A percentile compares a stretch with the other conserved stretches of the same genome.
Conservation (phyloP, 2,797 vertebrate species). For the Scleropages formosus region DNA sequence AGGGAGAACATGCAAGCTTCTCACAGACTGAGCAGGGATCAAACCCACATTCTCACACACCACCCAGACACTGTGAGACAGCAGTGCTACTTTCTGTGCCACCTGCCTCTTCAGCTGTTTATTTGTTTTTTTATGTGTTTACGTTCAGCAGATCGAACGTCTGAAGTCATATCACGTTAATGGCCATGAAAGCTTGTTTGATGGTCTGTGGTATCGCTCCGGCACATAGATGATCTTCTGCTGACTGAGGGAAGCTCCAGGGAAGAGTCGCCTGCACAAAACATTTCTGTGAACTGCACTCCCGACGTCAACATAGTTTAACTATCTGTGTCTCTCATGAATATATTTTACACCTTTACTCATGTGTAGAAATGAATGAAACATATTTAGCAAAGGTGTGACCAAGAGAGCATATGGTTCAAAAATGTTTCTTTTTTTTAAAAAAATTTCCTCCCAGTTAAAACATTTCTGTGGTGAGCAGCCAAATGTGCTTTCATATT, state of each 20-base stretch:
- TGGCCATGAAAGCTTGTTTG: too few species aligned
- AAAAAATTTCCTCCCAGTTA: constrained; percentile 38
- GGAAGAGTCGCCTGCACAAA: background rate
- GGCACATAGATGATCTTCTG: background rate
- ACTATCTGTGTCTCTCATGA: constrained; percentile 30
- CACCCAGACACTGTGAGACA: too few species aligned
- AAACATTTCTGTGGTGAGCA: constrained; percentile 20
- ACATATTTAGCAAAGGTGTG: constrained; percentile 50
- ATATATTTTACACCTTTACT: constrained; percentile 37
- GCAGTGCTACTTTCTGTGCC: too few species aligned
- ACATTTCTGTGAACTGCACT: background rate
- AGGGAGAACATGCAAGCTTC: too few species aligned
- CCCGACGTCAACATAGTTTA: background rate
- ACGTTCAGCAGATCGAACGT: too few species aligned
- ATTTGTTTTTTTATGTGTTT: too few species aligned
- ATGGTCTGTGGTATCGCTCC: background rate
- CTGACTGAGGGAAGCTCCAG: background rate
- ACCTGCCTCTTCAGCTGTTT: too few species aligned
- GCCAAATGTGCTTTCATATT: constrained; percentile 31
- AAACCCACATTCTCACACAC: too few species aligned
- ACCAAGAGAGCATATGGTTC: constrained; percentile 50
- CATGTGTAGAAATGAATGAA: constrained; percentile 47
- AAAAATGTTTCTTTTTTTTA: constrained; percentile 42
- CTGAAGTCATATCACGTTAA: background rate
- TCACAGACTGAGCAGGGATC: too few species aligned